Percentiles rank a stretch among this genome's conserved stretches.
Conservation (phyloP, 1,140 invertebrate genomes). For the Branchinecta lynchi region DNA sequence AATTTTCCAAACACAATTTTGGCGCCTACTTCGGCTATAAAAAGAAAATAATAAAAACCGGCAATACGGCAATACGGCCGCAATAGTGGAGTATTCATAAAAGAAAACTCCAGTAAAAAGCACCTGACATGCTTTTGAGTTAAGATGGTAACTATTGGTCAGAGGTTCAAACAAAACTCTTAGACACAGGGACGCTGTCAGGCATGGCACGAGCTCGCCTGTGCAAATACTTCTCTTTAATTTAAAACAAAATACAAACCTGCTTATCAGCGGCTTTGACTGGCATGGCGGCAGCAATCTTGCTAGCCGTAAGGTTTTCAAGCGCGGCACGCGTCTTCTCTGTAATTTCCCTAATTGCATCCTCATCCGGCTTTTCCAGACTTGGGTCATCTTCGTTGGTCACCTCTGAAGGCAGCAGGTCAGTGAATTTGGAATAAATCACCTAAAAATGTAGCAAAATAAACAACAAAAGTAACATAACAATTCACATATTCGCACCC, state of each 20-base stretch:
- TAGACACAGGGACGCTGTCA: too few species aligned
- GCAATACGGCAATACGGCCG: too few species aligned
- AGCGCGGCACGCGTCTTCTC: constrained; percentile 66
- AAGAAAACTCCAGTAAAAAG: too few species aligned
- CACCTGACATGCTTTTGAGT: too few species aligned
- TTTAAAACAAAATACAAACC: constrained; percentile 24
- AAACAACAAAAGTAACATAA: constrained; percentile 8
- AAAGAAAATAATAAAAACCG: too few species aligned
- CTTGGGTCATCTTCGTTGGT: constrained; percentile 75
- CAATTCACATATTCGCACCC: background rate
- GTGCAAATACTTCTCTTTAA: too few species aligned
- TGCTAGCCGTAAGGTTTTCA: constrained; percentile 71
- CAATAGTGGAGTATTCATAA: too few species aligned
- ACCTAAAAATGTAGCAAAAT: constrained; percentile 41
- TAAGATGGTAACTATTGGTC: too few species aligned
- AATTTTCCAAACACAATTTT: too few species aligned
- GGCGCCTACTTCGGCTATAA: too few species aligned
- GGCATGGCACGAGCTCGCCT: too few species aligned
- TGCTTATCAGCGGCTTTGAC: constrained; percentile 75
- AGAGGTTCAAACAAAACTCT: too few species aligned
- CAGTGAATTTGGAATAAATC: constrained; percentile 86
- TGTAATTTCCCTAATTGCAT: constrained; percentile 68
- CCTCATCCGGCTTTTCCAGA: constrained; percentile 67
- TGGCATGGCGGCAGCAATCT: constrained; percentile 84
- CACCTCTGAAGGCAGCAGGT: constrained; percentile 84